Conservation (phyloP, 2,888 invertebrate genomes). For the Trachelus iudaicus region DNA sequence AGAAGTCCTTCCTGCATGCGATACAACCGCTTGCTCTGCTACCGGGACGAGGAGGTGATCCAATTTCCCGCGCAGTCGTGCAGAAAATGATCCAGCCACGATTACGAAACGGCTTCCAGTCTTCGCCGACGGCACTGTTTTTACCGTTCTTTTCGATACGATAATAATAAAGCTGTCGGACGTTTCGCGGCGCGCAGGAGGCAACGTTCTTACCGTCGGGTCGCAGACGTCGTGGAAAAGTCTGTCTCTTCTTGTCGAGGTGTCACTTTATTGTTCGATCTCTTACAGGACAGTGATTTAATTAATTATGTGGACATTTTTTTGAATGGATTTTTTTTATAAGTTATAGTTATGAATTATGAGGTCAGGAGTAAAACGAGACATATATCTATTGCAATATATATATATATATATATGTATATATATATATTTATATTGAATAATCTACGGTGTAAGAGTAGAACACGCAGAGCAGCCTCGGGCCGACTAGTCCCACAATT, state of each 20-base stretch:
- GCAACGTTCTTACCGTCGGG: conserved; percentile 19
- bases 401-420: too few species aligned
- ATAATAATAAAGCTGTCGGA: conserved; percentile 42
- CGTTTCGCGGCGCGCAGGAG: conserved; percentile 39
- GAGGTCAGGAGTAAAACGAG: neutral
- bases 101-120: conserved; percentile 65
- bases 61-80: conserved; percentile 65
- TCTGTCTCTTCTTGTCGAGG: neutral
- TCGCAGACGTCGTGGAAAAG: conserved; percentile 32
- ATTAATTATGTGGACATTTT: neutral
- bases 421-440: neutral
- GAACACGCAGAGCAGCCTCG: conserved; percentile 5
- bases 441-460: neutral
- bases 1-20: conserved; percentile 52
- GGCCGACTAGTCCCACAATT: conserved; percentile 42
- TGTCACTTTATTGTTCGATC: neutral
- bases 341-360: neutral
- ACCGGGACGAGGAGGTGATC: conserved; percentile 55
- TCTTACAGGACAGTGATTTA: neutral
- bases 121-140: conserved; percentile 46
- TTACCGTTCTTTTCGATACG: conserved; percentile 15
- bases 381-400: neutral
- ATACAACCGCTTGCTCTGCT: conserved; percentile 29
- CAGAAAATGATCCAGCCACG: conserved; percentile 64
- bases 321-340: too few species aligned